A percentile compares a stretch with the other conserved stretches of the same genome.
Evolutionary conservation across 2,113 vertebrate species (phyloP).

Genomic region (Colius striatus): DNA sequence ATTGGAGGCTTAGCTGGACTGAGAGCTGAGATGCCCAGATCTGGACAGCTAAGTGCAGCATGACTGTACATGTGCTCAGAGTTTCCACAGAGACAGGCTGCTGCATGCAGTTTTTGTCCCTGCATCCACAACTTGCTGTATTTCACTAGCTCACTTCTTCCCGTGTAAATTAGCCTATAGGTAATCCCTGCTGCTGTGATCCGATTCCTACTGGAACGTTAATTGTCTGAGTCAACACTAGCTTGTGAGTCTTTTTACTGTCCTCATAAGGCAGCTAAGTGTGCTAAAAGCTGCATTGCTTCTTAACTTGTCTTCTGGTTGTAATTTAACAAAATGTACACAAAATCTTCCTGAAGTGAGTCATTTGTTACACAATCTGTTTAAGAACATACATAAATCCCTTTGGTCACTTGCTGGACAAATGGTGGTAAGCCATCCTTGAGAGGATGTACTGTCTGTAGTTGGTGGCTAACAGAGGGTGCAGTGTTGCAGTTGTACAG

Average conservation of each 20-base stretch:
- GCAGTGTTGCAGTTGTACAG: background rate
- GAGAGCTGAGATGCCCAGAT: background rate
- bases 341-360: background rate
- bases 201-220: background rate
- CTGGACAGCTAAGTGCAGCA: background rate
- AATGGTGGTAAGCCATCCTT: background rate
- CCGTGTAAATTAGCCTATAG: background rate
- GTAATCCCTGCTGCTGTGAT: background rate
- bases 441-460: background rate
- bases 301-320: background rate
- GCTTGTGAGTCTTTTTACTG: background rate
- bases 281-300: background rate
- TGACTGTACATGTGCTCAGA: fast-evolving
- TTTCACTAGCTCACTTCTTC: background rate
- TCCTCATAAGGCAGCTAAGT: background rate
- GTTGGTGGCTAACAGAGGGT: background rate
- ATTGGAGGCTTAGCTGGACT: background rate
- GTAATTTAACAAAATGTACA: background rate
- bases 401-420: background rate
- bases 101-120: background rate
- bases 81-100: background rate
- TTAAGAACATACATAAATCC: background rate
- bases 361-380: background rate
- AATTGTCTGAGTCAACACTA: background rate
- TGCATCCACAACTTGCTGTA: background rate